phyloP scores from a whole-genome alignment of 2,888 invertebrate species.

The Acanthococcus lagerstroemiae region DNA sequence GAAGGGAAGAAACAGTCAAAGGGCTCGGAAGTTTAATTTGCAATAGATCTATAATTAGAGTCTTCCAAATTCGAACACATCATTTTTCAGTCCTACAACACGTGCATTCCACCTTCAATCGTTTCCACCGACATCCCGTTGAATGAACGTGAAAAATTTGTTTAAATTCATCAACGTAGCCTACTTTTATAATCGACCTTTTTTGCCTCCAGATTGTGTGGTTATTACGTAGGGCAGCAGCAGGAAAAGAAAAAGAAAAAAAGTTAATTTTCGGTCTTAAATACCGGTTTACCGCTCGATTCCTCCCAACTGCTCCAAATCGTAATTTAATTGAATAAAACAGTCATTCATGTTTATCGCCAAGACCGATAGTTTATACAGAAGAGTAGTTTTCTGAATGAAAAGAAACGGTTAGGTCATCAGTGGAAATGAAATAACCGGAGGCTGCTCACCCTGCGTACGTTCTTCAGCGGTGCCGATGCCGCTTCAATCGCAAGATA shows the following conservation, averaged over 20 bases:
- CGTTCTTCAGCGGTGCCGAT: not conserved
- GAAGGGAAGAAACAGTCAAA: too few species aligned
- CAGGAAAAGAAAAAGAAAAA: constrained; percentile 6
- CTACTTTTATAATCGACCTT: too few species aligned
- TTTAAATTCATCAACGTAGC: too few species aligned
- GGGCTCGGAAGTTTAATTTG: too few species aligned
- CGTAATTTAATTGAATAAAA: constrained; percentile 30
- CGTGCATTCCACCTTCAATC: too few species aligned
- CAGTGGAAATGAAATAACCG: constrained; percentile 22
- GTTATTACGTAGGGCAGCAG: too few species aligned
- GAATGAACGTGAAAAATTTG: too few species aligned
- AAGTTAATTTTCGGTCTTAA: constrained; percentile 9
- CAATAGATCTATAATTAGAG: too few species aligned
- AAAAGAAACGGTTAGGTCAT: constrained; percentile 30
- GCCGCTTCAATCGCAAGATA: constrained; percentile 26
- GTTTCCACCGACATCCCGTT: too few species aligned
- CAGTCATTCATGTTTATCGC: constrained; percentile 13
- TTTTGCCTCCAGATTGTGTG: too few species aligned
- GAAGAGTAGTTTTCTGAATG: constrained; percentile 27
- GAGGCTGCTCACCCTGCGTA: constrained; percentile 1
- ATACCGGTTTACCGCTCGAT: not conserved
- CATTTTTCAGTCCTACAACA: too few species aligned
- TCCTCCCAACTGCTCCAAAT: constrained; percentile 19
- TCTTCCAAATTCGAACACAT: too few species aligned
- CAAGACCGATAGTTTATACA: not conserved